phyloP scores from a whole-genome alignment of 2,797 vertebrate genomes.

The Pyrocephalus nanus region DNA sequence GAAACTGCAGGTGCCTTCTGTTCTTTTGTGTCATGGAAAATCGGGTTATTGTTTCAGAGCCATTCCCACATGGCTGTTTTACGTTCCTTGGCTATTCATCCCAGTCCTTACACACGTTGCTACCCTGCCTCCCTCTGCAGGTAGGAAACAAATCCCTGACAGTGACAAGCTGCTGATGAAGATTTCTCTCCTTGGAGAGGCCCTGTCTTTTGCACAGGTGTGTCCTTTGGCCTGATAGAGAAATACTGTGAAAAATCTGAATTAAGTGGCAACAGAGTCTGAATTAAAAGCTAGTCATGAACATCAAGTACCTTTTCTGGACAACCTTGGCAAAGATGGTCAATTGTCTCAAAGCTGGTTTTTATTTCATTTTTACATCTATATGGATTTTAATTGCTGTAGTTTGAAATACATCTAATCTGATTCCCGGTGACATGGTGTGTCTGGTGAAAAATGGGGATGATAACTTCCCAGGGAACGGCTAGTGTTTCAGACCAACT shows the following conservation, averaged over 20 bases:
- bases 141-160: not conserved
- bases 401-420: conserved; percentile 23
- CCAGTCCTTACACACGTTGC: not conserved
- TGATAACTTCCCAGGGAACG: not conserved
- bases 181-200: not conserved
- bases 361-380: conserved; percentile 1
- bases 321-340: not conserved
- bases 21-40: not conserved
- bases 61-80: not conserved
- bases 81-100: not conserved
- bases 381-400: conserved; percentile 39
- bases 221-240: not conserved
- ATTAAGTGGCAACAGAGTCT: not conserved
- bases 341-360: not conserved
- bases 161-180: not conserved
- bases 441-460: conserved; percentile 44
- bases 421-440: not conserved
- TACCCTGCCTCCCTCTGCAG: not conserved
- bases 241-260: not conserved
- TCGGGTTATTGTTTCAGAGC: not conserved
- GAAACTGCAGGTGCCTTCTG: not conserved
- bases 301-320: not conserved
- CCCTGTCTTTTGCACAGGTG: not conserved
- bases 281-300: not conserved
- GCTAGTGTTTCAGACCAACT: conserved; percentile 48